phyloP scores from a whole-genome alignment of 1,140 invertebrate species.

The Tetraneura akinire region DNA sequence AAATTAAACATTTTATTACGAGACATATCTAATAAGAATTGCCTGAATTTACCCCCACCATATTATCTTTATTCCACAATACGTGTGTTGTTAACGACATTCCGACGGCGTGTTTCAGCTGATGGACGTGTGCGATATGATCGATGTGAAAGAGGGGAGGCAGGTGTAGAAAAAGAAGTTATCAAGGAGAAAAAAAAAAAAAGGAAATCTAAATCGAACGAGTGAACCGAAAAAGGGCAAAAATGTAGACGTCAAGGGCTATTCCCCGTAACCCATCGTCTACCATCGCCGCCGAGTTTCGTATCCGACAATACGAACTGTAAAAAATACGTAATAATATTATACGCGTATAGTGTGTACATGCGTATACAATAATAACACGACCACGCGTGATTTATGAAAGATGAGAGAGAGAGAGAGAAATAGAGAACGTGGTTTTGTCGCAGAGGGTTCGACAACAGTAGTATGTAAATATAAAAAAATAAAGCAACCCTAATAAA shows the following conservation, averaged over 20 bases:
- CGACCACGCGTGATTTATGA: neutral
- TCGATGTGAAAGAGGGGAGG: no score
- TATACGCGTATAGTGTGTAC: no score
- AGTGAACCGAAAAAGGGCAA: neutral
- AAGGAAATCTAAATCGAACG: neutral
- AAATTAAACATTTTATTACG: no score
- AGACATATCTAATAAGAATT: no score
- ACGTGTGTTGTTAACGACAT: constrained; percentile 1
- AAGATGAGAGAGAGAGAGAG: neutral
- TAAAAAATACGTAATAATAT: neutral
- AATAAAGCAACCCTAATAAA: no score
- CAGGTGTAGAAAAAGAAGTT: no score
- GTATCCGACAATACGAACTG: neutral
- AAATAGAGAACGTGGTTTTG: no score
- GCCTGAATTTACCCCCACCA: no score
- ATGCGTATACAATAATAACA: neutral
- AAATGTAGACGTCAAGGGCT: neutral
- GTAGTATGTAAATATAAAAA: neutral
- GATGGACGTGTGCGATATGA: no score
- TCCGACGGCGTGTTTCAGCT: neutral
- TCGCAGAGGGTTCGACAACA: neutral
- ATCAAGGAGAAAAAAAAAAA: no score
- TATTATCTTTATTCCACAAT: no score
- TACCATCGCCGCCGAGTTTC: neutral
- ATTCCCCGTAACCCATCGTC: no score